Conservation (phyloP, 2,888 invertebrate species). For the Epinotia ramella region DNA sequence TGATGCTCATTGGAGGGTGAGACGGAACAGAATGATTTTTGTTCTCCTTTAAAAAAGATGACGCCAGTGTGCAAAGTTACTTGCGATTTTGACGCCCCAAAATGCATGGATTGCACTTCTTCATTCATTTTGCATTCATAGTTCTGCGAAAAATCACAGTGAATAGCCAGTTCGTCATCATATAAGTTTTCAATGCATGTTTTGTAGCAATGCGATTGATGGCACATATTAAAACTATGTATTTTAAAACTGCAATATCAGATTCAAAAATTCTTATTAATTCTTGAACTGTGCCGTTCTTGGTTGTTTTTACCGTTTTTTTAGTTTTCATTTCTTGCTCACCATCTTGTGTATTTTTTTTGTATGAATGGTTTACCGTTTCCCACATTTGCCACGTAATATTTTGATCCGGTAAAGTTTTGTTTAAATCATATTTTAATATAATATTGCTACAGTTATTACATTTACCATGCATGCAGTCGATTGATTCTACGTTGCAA, state of each 20-base stretch:
- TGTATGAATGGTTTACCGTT: slow-evolving; percentile 19
- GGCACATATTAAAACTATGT: slow-evolving; percentile 32
- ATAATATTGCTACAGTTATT: slow-evolving; percentile 13
- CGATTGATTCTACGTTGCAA: slow-evolving; percentile 17
- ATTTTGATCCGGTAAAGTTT: slow-evolving; percentile 1
- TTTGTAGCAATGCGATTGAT: slow-evolving; percentile 33
- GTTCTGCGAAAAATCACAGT: slow-evolving; percentile 42
- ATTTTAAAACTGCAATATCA: slow-evolving; percentile 26
- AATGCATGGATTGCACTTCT: slow-evolving; percentile 38
- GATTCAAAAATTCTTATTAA: slow-evolving; percentile 26
- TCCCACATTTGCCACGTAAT: slow-evolving; percentile 27
- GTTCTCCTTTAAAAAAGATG: not conserved
- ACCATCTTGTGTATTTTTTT: slow-evolving; percentile 7
- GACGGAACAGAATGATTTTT: not conserved
- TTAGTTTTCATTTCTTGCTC: slow-evolving; percentile 35
- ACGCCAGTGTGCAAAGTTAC: slow-evolving; percentile 4
- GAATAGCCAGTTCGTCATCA: slow-evolving; percentile 34
- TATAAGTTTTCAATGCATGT: slow-evolving; percentile 11
- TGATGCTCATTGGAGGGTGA: not conserved
- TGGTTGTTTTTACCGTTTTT: slow-evolving; percentile 32
- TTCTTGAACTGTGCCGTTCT: slow-evolving; percentile 28
- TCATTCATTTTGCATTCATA: slow-evolving; percentile 37
- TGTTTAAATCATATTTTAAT: slow-evolving; percentile 14
- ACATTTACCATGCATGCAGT: slow-evolving; percentile 16
- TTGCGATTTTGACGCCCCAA: slow-evolving; percentile 27